Conservation (phyloP, 2,113 vertebrate genomes). For the Nothobranchius kuhntae region DNA sequence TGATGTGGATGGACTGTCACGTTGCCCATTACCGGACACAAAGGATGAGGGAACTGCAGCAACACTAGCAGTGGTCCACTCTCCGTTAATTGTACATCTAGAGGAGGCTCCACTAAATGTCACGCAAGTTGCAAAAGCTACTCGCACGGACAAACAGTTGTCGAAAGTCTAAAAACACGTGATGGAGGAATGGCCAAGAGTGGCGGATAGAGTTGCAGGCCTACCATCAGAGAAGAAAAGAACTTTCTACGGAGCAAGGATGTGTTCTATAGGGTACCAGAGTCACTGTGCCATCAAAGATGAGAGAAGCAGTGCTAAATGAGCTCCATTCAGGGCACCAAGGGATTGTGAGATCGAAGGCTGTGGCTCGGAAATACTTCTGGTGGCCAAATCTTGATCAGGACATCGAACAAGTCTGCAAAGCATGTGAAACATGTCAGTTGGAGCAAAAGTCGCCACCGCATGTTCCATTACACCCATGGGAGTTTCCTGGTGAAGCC, state of each 20-base stretch:
- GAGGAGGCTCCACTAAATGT: background rate
- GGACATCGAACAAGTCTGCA: background rate
- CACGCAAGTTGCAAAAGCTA: background rate
- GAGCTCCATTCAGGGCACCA: conserved; percentile 14
- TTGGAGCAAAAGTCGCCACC: background rate
- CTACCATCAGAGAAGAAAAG: background rate
- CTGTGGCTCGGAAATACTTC: conserved; percentile 2
- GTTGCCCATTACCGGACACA: conserved; percentile 8
- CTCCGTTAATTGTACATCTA: background rate
- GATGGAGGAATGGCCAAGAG: background rate
- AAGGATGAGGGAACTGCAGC: conserved; percentile 1
- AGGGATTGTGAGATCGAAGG: conserved; percentile 11
- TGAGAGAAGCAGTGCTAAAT: background rate
- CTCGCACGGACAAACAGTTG: background rate
- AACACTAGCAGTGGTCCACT: background rate
- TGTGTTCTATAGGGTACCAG: background rate
- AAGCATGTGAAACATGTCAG: conserved; percentile 12
- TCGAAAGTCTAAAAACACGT: background rate
- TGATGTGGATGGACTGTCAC: conserved; percentile 6
- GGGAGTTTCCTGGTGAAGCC: conserved; percentile 17
- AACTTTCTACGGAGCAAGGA: background rate
- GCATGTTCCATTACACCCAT: background rate
- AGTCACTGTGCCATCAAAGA: background rate
- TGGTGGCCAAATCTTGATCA: conserved; percentile 23
- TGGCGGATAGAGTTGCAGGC: background rate